A percentile compares a stretch with the other conserved stretches of the same genome.
These are phyloP conservation scores for Chloropsis hardwickii DNA, from an alignment of 2,113 vertebrate species.

Conservation along the genomic window DNA sequence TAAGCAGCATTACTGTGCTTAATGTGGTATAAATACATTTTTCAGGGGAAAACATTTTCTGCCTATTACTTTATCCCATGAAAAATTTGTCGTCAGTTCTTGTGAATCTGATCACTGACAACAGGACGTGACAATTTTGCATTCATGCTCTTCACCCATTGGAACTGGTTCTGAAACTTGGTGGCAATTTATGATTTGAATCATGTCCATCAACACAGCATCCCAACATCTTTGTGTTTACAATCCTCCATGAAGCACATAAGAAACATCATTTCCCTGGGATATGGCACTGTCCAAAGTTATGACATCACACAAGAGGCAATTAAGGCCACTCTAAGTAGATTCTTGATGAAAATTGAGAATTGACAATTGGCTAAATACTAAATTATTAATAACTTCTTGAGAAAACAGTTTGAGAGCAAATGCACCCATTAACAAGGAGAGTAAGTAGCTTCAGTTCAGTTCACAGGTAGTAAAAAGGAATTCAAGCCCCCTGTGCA, in stretches of 20 bases:
- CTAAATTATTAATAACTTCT: neutral
- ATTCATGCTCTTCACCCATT: neutral
- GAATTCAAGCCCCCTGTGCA: neutral
- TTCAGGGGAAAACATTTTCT: neutral
- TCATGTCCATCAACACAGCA: neutral
- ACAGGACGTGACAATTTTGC: neutral
- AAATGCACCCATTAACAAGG: neutral
- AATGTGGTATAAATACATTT: neutral
- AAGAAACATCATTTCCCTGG: rapidly evolving
- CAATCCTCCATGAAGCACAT: neutral
- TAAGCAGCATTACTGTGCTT: neutral
- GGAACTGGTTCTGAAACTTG: neutral
- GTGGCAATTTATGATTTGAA: neutral
- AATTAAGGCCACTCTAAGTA: neutral
- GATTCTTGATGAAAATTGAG: neutral
- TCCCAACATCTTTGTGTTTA: neutral
- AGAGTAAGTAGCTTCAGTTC: neutral
- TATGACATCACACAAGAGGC: neutral
- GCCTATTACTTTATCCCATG: neutral
- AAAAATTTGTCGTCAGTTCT: neutral
- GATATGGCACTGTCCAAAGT: neutral
- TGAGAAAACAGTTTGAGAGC: neutral
- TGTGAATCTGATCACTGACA: neutral
- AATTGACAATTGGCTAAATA: neutral
- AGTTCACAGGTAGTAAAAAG: neutral